Evolutionary conservation across 1,140 invertebrate genomes (phyloP).

Genomic region (Formica exsecta): DNA sequence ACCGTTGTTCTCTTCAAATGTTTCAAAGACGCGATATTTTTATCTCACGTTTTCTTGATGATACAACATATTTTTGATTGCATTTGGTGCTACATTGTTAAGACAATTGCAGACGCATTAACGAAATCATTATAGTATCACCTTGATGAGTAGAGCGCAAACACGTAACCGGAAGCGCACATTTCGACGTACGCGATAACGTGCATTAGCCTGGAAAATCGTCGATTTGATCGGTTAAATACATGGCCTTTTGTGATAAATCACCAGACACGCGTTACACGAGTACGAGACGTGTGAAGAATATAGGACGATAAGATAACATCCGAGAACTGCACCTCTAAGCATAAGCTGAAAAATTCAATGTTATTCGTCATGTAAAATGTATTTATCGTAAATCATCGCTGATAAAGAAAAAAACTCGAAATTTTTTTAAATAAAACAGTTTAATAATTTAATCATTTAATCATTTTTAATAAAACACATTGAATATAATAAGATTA

Average conservation of each 20-base stretch:
- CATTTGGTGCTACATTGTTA: background rate
- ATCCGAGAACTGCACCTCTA: background rate
- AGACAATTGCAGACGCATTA: background rate
- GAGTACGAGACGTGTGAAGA: background rate
- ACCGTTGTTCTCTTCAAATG: background rate
- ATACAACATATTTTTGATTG: background rate
- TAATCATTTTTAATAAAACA: no score
- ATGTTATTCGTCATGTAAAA: background rate
- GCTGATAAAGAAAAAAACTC: background rate
- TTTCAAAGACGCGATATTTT: background rate
- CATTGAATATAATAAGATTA: no score
- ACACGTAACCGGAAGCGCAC: background rate
- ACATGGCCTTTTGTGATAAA: background rate
- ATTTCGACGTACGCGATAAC: background rate
- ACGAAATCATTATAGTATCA: background rate
- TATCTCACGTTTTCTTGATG: background rate
- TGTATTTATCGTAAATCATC: background rate
- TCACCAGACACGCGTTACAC: background rate
- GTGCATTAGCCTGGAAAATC: background rate
- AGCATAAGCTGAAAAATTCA: background rate
- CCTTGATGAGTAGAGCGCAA: background rate
- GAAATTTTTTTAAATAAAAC: no score
- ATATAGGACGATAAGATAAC: slow-evolving; percentile 27
- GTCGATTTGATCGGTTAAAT: slow-evolving; percentile 9
- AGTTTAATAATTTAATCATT: no score